phyloP scores from a whole-genome alignment of 2,888 invertebrate genomes.

The Drosophila tripunctata region DNA sequence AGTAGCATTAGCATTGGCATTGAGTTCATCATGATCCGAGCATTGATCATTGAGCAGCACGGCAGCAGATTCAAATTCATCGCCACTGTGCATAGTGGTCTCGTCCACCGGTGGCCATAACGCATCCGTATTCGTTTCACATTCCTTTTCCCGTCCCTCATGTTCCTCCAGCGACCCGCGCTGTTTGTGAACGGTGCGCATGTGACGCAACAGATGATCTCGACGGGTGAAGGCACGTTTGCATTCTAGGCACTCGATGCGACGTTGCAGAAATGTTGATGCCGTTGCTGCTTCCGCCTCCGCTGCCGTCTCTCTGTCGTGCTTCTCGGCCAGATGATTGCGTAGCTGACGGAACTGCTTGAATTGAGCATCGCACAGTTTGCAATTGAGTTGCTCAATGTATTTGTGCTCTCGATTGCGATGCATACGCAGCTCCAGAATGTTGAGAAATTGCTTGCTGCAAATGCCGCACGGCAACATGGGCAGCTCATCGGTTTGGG shows the following conservation, averaged over 20 bases:
- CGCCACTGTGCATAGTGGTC: constrained; percentile 50
- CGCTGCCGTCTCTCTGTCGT: constrained; percentile 64
- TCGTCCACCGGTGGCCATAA: constrained; percentile 39
- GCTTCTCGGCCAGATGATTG: constrained; percentile 81
- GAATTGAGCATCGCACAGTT: constrained; percentile 84
- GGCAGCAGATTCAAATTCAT: constrained; percentile 60
- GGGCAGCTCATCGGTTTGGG: constrained; percentile 81
- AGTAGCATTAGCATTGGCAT: background rate
- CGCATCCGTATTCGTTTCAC: background rate
- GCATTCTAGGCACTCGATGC: constrained; percentile 83
- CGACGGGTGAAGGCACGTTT: constrained; percentile 84
- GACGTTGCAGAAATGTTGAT: constrained; percentile 30
- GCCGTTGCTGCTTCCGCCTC: too few relatives aligned
- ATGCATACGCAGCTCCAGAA: constrained; percentile 73
- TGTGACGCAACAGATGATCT: constrained; percentile 85
- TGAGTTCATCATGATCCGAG: constrained; percentile 24
- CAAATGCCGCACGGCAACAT: constrained; percentile 82
- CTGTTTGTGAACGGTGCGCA: constrained; percentile 83
- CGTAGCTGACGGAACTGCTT: constrained; percentile 84
- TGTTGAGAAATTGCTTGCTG: constrained; percentile 75
- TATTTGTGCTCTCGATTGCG: constrained; percentile 64
- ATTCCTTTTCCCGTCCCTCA: background rate
- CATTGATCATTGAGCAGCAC: constrained; percentile 47
- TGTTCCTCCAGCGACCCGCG: constrained; percentile 14
- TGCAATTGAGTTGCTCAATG: constrained; percentile 76